Conservation (phyloP, 2,797 vertebrate genomes). For the Danio jaintianensis region DNA sequence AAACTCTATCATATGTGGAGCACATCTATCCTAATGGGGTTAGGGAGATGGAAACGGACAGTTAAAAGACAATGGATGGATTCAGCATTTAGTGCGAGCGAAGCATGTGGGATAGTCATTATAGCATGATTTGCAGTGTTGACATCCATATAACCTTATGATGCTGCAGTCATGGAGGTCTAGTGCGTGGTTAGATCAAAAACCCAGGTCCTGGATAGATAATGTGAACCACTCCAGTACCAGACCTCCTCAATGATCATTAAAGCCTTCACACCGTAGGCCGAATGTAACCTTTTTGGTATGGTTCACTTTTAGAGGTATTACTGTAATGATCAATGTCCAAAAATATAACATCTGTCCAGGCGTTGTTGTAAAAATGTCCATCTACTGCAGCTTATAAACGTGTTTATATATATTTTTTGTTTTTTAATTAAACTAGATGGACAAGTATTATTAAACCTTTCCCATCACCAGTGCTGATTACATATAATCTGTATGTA, state of each 20-base stretch:
- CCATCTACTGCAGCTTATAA: not conserved
- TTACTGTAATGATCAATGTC: constrained; percentile 16
- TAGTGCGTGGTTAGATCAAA: constrained; percentile 62
- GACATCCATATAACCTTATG: constrained; percentile 86
- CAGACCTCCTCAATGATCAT: constrained; percentile 57
- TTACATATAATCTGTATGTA: too few species aligned
- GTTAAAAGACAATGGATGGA: constrained; percentile 57
- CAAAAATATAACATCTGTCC: constrained; percentile 33
- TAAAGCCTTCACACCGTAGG: constrained; percentile 43
- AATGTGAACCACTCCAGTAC: constrained; percentile 73
- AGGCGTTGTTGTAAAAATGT: not conserved
- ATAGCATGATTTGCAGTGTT: constrained; percentile 85
- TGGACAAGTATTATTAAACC: too few species aligned
- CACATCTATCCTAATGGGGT: constrained; percentile 51
- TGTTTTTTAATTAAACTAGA: too few species aligned
- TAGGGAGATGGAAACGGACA: constrained; percentile 48
- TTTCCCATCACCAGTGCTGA: too few species aligned
- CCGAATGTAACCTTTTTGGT: constrained; percentile 45
- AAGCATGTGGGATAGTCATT: constrained; percentile 85
- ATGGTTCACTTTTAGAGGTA: constrained; percentile 32
- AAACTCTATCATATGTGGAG: constrained; percentile 58
- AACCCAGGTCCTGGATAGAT: constrained; percentile 66
- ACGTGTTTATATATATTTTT: not conserved
- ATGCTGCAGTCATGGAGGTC: constrained; percentile 82
- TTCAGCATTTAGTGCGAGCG: constrained; percentile 72